Evolutionary conservation across 92 coral and sea anemone species (phyloP).

Genomic region (Porites divaricata): DNA sequence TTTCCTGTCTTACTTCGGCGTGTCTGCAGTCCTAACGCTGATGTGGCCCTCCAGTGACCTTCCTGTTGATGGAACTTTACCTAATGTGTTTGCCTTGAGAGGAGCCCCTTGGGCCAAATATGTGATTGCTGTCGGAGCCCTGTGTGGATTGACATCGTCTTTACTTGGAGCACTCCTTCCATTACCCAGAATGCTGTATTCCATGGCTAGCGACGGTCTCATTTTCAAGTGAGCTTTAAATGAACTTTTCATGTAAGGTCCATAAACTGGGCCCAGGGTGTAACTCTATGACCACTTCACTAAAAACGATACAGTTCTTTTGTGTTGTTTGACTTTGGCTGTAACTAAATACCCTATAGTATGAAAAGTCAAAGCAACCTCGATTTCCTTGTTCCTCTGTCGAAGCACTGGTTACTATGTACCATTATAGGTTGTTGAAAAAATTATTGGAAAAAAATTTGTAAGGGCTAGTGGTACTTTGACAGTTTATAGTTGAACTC

Average conservation of each 20-base stretch:
- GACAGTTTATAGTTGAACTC: too few species aligned
- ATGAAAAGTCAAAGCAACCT: too few species aligned
- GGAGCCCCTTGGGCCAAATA: conserved; percentile 93
- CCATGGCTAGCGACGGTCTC: conserved; percentile 96
- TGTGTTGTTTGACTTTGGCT: too few species aligned
- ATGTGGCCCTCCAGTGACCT: conserved; percentile 91
- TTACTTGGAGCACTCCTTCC: conserved; percentile 81
- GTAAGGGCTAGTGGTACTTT: too few species aligned
- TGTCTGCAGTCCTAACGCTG: conserved; percentile 82
- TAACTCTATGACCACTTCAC: background rate
- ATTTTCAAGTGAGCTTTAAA: conserved; percentile 57
- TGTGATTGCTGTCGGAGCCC: conserved; percentile 91
- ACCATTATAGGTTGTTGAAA: too few species aligned
- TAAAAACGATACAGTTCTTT: background rate
- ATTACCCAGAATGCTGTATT: conserved; percentile 88
- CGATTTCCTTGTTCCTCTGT: too few species aligned
- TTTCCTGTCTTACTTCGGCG: conserved; percentile 85
- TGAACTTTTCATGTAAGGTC: too few species aligned
- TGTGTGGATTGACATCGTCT: conserved; percentile 86
- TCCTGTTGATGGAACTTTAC: conserved; percentile 77
- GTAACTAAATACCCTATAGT: too few species aligned
- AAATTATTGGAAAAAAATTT: too few species aligned
- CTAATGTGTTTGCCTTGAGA: conserved; percentile 86
- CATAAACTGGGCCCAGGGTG: too few species aligned
- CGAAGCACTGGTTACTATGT: too few species aligned